Base-by-base conservation (phyloP, 2,888 invertebrate species). In the Stenotaenia linearis region DNA sequence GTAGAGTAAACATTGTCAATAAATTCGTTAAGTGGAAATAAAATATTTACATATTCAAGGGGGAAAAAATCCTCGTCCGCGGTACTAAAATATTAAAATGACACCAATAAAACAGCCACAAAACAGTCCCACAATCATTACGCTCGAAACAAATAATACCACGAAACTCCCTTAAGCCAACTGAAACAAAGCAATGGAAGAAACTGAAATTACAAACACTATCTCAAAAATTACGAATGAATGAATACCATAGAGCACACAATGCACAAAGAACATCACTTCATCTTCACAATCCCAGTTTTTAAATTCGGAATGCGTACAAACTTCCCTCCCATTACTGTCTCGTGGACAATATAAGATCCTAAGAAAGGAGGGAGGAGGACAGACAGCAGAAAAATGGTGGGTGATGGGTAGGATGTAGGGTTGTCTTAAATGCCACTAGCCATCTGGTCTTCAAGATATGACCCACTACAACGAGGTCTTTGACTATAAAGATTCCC, bases 371-470 rank as follows among this genome's bases (percentile, higher is more conserved):
- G 21, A 23, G 23, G 18, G 69, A 28, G n/a, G 69, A 21, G 69
- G 28, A 25, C 69, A 69, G 69, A 69, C 69, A 28, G 28, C 28
- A 69, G 69, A 23, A 69, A 28, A 69, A 69, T 69, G 69, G 69
- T 69, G 69, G 69, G 28, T 25, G 69, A 69, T 69, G 69, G 69
- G 69, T 7, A 4, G 21, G 69, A 25, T 1, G 28, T 21, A 25
- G 69, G 28, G 69, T 25, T 69, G 69, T 69, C 69, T 69, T 69
- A 69, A 69, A 69, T 69, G 69, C 69, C 69, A 69, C 69, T 69
- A 69, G 69, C 69, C 69, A 69, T 69, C 69, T 69, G 69, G 69
- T 69, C 69, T 69, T 69, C 69, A 28, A 69, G 69, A 69, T 69
- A 69, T 69, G 69, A 69, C 69, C 69, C 69, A 28, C 10, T 69